Percentiles rank a stretch among this genome's conserved stretches.
Conservation (phyloP, 2,113 vertebrate species). For the Chaetops frenatus region DNA sequence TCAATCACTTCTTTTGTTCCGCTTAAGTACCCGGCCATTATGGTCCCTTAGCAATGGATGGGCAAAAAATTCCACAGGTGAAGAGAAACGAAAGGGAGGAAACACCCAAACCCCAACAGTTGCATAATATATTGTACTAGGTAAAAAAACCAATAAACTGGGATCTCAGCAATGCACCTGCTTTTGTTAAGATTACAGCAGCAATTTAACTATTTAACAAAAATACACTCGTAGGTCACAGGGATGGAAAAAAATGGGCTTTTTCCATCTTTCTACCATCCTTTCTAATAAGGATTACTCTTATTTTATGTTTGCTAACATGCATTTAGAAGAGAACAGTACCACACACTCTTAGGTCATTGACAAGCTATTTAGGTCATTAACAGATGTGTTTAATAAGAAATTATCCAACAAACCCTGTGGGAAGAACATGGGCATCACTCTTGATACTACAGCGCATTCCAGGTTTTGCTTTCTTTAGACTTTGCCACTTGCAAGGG, state of each 20-base stretch:
- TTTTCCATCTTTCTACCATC: background rate
- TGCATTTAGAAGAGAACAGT: background rate
- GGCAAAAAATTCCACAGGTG: no score
- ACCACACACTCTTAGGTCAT: background rate
- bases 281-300: background rate
- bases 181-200: background rate
- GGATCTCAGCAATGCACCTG: background rate
- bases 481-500: background rate
- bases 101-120: no score
- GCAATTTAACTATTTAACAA: background rate
- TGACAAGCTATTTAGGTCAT: background rate
- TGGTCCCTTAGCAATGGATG: no score
- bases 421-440: background rate
- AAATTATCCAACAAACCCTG: background rate
- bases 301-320: background rate
- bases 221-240: background rate
- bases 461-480: background rate
- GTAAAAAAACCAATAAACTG: background rate
- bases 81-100: no score
- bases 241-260: background rate
- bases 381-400: background rate
- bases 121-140: background rate
- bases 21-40: no score
- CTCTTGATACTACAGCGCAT: background rate
- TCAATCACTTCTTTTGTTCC: no score